Evolutionary conservation across 2,797 vertebrate genomes (phyloP), one percentile per base, ranked within the genome.

Genomic region (Sebastes flavidus): DNA sequence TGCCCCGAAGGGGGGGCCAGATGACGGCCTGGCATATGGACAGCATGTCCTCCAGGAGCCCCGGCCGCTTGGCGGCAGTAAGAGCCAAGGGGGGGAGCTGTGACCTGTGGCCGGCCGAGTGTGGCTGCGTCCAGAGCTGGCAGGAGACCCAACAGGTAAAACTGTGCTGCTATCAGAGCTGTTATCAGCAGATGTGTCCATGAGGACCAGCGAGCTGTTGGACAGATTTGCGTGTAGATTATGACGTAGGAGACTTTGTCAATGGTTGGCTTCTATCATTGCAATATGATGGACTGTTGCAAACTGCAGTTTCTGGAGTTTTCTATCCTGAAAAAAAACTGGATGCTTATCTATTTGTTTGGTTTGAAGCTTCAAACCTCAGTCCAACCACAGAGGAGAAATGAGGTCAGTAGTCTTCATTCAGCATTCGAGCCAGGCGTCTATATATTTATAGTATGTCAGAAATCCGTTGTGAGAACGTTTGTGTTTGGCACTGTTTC

Each of bases 81-180:
- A 95, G 94, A 80, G 86, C 91, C 5, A 96, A 93, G 76, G 96
- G 94, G 77, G 83, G 93, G 59, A 95, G 95, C 68, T 96, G 95
- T 66, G 96, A 97, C 77, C 90, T 95, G 82, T 96, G 96, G 95
- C 84, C 88, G 63, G 36, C 94, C 1, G 95, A 96, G 66, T 97
- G 96, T 49, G 86, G 91, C 91, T 97, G 96, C 73, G 85, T 93
- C 38, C 96, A 93, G 58, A 94, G 92, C 88, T 97, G 97, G 97
- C 93, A 94, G 78, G 95, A 95, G 77, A 85, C 93, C 20, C 91
- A 95, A 78, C 97, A 95, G 94, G 94, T 95, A 95, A 94, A 87
- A 42, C 18, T 38, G 14, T 61, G 71, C 32, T 20, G 1, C 16
- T 20, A 24, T 68, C 34, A 68, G 70, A 80, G 8, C 29, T 13